A percentile compares a stretch with the other conserved stretches of the same genome.
phyloP scores from a whole-genome alignment of 2,888 invertebrate species.

The Sarcophaga carnaria region DNA sequence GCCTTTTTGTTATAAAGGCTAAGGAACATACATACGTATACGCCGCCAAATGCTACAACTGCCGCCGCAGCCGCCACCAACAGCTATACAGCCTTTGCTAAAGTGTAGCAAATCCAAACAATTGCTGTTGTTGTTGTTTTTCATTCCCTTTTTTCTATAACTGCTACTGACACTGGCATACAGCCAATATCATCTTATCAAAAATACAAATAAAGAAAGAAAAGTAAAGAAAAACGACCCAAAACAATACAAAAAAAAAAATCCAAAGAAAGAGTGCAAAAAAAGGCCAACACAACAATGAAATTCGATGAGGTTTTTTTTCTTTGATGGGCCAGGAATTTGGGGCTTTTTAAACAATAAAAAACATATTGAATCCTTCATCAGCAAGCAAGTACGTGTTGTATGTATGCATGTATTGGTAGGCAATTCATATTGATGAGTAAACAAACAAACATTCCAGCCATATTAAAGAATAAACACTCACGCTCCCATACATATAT shows the following conservation, averaged over 20 bases:
- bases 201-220: slow-evolving; percentile 36
- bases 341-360: background rate
- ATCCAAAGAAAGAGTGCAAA: background rate
- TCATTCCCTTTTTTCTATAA: slow-evolving; percentile 1
- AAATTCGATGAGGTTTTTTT: slow-evolving; percentile 24
- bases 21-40: background rate
- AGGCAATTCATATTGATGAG: slow-evolving; percentile 37
- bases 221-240: background rate
- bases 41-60: background rate
- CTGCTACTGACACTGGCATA: slow-evolving; percentile 54
- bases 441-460: background rate
- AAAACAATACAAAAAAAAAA: background rate
- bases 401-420: slow-evolving; percentile 25
- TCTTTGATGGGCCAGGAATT: background rate
- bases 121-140: slow-evolving; percentile 3
- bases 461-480: background rate
- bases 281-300: slow-evolving; percentile 35
- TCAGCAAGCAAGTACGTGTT: background rate
- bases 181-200: slow-evolving; percentile 59
- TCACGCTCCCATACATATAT: too few species aligned
- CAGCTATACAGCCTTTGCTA: background rate
- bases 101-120: slow-evolving; percentile 36
- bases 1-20: slow-evolving; percentile 20
- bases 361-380: slow-evolving; percentile 20
- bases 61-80: background rate